Base-by-base conservation (phyloP, 2,113 vertebrate species). In the Psittacus erithacus region DNA sequence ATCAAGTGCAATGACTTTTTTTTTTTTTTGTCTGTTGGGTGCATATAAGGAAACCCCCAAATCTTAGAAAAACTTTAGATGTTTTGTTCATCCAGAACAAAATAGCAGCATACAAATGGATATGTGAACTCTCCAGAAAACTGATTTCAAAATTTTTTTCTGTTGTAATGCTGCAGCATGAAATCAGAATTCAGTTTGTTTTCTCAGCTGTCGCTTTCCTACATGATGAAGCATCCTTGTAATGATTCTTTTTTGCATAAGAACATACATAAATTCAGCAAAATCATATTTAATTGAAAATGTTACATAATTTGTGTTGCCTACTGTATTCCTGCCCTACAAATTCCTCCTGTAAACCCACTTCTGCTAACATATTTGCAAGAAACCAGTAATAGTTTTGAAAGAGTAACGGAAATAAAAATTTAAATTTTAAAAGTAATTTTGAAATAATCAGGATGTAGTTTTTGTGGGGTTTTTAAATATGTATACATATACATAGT, bases 1-100 rank as follows among this genome's bases (percentile, higher is more conserved):
- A 35, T 19, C 0, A 0, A 46, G 6, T 12, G 7, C 29, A 44
- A 7, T 39, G 23, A n/a, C 3, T 11, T 6, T 22, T 57, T 53
- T 33, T 13, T 52, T 53, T 55, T 13, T 57, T 60, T 44, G 13
- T 55, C 38, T 33, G 16, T 38, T 44, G 22, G 16, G 4, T 46
- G 6, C 6, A 38, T 27, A 33, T 9, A n/a, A n/a, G n/a, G 20
- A 57, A n/a, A 55, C 7, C 19, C 31, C 31, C 31, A 57, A n/a
- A 57, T 13, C 31, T n/a, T 8, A 22, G 20, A 91, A 78, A 63
- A 88, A 27, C 1, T 6, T 14, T 3, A 2, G 29, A 24, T 27
- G 1, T 31, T 46, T 73, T 85, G 1, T n/a, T 83, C 12, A 81
- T 38, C 18, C 25, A 84, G 19, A 7, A 59, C 12, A 71, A 71